Evolutionary conservation across 2,888 invertebrate species (phyloP), one percentile per base, ranked within the genome.

Genomic region (Synergus umbraculus): DNA sequence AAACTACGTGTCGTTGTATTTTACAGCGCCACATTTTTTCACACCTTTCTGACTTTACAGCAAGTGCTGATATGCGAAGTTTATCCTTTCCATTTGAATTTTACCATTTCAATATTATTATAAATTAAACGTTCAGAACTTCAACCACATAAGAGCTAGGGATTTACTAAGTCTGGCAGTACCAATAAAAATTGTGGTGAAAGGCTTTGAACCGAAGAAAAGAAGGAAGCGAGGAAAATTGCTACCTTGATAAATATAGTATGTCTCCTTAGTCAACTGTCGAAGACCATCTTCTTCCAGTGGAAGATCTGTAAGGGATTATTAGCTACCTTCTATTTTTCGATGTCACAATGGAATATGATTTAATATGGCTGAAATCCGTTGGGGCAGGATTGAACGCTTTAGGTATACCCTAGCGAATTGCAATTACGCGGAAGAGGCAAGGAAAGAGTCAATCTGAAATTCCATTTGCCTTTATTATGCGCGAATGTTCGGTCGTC

Each of bases 381-480:
- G 88, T 87, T 87, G 85, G 85, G 80, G 82, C 85, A 84, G 78
- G 81, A 79, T 82, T 78, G 82, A 85, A 82, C 86, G 82, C 82
- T 87, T 87, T 85, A 85, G 82, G 79, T 84, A 83, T 84, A 84
- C 78, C 63, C 79, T 84, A 80, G 58, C 78, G 82, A 78, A 80
- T 81, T 73, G 81, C 82, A 85, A 86, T 88, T 84, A 85, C 79
- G 79, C 78, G 76, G 79, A 78, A 78, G 76, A 79, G 49, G 76
- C 67, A 80, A 81, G 67, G 37, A 29, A 69, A 79, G 78, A 79
- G 85, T 86, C 85, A 86, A 89, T 88, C 86, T 83, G 83, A 84
- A 84, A 86, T 89, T 88, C 85, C 85, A 87, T 89, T 88, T 85
- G 81, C 83, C 85, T 87, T 88, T 86, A 88, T 88, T 87, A 86